These are phyloP conservation scores for Nephotettix cincticeps DNA, from an alignment of 1,140 invertebrate genomes.

Conservation along the genomic window DNA sequence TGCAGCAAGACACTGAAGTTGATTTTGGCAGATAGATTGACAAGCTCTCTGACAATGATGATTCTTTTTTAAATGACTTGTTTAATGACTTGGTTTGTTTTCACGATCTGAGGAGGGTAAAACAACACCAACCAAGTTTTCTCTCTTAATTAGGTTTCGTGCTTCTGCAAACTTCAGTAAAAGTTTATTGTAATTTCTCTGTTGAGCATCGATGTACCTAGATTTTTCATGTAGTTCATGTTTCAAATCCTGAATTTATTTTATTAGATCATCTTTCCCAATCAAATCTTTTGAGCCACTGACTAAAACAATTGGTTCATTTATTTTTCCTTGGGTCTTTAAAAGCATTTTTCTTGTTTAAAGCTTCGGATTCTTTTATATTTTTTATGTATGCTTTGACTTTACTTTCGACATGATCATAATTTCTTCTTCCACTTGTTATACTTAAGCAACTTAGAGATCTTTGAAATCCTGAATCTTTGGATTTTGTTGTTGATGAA, in stretches of 20 bases:
- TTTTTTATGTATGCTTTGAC: constrained; percentile 26
- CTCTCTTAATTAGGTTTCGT: constrained; percentile 11
- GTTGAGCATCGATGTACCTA: constrained; percentile 4
- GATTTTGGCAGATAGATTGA: not conserved
- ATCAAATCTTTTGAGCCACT: not conserved
- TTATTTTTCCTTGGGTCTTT: not conserved
- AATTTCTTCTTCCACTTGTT: constrained; percentile 20
- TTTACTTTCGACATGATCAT: constrained; percentile 30
- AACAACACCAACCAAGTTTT: not conserved
- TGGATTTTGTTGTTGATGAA: constrained; percentile 26
- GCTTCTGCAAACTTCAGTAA: constrained; percentile 26
- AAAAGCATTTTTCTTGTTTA: not conserved
- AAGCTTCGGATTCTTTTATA: constrained; percentile 28
- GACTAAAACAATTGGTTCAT: not conserved
- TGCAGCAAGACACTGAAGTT: not conserved
- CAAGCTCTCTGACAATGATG: not conserved
- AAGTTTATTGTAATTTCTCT: constrained; percentile 24
- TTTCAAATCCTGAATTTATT: constrained; percentile 24
- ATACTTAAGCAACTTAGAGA: constrained; percentile 27
- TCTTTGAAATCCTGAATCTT: constrained; percentile 29
- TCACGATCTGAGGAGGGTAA: not conserved
- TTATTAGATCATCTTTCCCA: constrained; percentile 8
- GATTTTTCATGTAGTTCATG: constrained; percentile 25
- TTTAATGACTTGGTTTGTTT: no score
- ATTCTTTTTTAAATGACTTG: not conserved